These are phyloP conservation scores for Erpetoichthys calabaricus DNA, from an alignment of 2,797 vertebrate genomes.

Conservation along the genomic window DNA sequence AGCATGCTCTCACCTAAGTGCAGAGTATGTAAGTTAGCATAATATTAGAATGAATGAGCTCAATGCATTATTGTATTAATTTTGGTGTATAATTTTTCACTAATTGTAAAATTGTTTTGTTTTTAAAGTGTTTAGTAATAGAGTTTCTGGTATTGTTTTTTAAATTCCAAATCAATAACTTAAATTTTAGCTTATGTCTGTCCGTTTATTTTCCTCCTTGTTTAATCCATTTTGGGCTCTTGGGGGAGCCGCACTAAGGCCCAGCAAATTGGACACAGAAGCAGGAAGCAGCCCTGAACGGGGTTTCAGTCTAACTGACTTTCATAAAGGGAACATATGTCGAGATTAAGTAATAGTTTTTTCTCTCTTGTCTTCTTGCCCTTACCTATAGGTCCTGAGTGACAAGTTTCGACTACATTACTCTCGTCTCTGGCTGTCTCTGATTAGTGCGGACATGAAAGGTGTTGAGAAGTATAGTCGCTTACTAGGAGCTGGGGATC, in stretches of 20 bases:
- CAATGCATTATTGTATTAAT: too few species aligned
- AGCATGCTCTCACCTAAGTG: too few species aligned
- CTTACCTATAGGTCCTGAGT: constrained; percentile 52
- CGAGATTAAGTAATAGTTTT: constrained; percentile 29
- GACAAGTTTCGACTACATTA: constrained; percentile 80
- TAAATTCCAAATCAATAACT: too few species aligned
- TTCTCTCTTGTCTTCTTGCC: constrained; percentile 6
- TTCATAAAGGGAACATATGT: constrained; percentile 37
- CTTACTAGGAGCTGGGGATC: constrained; percentile 70
- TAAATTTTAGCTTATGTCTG: too few species aligned
- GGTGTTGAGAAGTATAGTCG: constrained; percentile 68
- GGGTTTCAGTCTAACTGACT: background rate
- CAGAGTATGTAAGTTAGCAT: too few species aligned
- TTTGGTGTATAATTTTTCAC: too few species aligned
- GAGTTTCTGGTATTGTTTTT: too few species aligned
- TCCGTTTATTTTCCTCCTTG: too few species aligned
- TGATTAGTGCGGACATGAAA: constrained; percentile 72
- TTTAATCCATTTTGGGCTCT: too few species aligned
- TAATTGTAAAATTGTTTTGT: too few species aligned
- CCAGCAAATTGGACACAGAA: constrained; percentile 10
- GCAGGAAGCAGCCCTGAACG: background rate
- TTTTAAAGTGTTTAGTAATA: too few species aligned
- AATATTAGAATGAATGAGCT: too few species aligned
- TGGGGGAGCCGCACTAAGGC: constrained; percentile 6
- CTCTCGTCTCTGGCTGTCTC: constrained; percentile 81